Conservation (phyloP, 2,797 vertebrate species). For the Sebastolobus altivelis region DNA sequence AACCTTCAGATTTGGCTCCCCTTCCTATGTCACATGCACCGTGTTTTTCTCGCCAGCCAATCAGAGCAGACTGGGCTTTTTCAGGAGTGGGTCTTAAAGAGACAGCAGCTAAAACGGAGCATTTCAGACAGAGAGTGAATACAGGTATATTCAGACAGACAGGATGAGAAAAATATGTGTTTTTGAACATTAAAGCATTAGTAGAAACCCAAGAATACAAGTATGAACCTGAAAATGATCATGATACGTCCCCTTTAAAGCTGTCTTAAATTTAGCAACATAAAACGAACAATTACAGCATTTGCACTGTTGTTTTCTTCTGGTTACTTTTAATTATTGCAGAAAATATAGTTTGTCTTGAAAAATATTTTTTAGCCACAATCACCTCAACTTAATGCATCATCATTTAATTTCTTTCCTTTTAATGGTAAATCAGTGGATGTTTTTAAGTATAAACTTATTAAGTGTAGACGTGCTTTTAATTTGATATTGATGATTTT, state of each 20-base stretch:
- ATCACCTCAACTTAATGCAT: slow-evolving; percentile 15
- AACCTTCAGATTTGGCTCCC: no score
- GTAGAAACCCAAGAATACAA: not conserved
- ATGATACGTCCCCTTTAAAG: no score
- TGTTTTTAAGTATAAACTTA: slow-evolving; percentile 41
- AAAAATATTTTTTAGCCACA: slow-evolving; percentile 26
- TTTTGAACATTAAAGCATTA: not conserved
- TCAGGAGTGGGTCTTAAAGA: no score
- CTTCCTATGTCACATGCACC: no score
- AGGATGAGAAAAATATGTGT: not conserved
- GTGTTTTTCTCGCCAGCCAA: rapidly evolving
- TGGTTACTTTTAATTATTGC: slow-evolving; percentile 6
- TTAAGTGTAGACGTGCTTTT: slow-evolving; percentile 43
- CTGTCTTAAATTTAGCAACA: slow-evolving; percentile 18
- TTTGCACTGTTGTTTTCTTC: not conserved
- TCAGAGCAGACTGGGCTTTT: no score
- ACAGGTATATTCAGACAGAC: not conserved
- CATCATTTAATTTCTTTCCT: slow-evolving; percentile 25
- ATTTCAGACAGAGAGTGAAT: not conserved
- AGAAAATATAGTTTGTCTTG: not conserved
- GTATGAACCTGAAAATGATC: no score
- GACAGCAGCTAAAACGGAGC: no score
- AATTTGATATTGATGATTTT: slow-evolving; percentile 64
- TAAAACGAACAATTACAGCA: not conserved
- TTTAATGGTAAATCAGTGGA: slow-evolving; percentile 35